Base-by-base conservation (phyloP, 1,140 invertebrate genomes). In the Belonocnema kinseyi region DNA sequence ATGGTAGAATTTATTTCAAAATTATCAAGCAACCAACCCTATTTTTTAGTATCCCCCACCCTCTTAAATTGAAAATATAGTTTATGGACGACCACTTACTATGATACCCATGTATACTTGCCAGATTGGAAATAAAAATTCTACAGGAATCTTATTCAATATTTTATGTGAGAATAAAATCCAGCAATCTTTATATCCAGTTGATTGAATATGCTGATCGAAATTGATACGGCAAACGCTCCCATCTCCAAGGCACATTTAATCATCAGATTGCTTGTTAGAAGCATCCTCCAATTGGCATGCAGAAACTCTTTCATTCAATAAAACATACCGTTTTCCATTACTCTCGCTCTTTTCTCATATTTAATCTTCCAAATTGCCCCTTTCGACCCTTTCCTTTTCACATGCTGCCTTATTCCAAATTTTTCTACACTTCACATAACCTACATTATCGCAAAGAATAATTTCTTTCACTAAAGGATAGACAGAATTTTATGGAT, bases 311-410 rank as follows among this genome's bases (percentile, higher is more conserved):
- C 40, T 46, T 46, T 8, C 61, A 66, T 16, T 46, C 61, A 66
- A 58, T 58, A 58, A 58, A 58, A 26, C 26, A 66, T 40, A 40
- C 26, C 3, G 46, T 16, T 33, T 66, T 66, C 11, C 61, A 54
- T 54, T 54, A 54, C 53, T 54, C 4, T 54, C n/a, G 53, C 13
- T 14, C 33, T 13, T 66, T 40, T 46, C 33, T 66, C 26, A 40
- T 66, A 66, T 66, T 66, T 66, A 66, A 66, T 66, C 61, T 40
- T 66, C 61, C 61, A 66, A 66, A 66, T 66, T 66, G 61, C 61
- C 40, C 40, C 13, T 33, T 13, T 26, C 21, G 14, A 46, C 5
- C 40, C 7, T 66, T 66, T 26, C 7, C 13, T 58, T 58, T 7
- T 26, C 26, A 16, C 4, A 26, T 33, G 26, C 40, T n/a, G 6